Evolutionary conservation across 2,888 invertebrate species (phyloP).

Genomic region (Ophraella communa): DNA sequence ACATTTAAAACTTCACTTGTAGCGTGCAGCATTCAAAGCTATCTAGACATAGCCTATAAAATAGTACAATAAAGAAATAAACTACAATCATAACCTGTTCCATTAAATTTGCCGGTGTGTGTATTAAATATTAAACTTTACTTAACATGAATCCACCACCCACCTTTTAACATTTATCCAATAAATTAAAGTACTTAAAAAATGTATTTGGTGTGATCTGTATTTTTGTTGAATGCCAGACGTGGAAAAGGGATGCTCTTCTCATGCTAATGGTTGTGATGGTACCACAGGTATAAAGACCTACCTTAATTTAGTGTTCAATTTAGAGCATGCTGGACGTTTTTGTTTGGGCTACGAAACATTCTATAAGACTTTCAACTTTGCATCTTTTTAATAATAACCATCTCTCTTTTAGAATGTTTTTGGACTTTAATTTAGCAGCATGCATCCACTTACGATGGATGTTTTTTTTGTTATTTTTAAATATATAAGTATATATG

Average conservation of each 20-base stretch:
- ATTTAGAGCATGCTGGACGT: slow-evolving; percentile 32
- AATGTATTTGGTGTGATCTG: slow-evolving; percentile 64
- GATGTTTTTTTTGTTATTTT: no score
- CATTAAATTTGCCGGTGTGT: no score
- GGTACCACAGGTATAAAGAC: slow-evolving; percentile 78
- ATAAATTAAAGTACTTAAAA: slow-evolving; percentile 17
- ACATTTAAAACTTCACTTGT: no score
- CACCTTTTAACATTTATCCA: neutral
- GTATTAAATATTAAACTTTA: no score
- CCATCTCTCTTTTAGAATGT: neutral
- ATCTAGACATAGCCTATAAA: no score
- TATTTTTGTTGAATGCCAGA: slow-evolving; percentile 73
- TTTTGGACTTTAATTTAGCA: neutral
- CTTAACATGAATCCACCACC: no score
- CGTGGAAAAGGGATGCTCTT: slow-evolving; percentile 88
- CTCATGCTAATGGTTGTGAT: slow-evolving; percentile 92
- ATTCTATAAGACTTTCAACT: neutral
- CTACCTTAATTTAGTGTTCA: slow-evolving; percentile 32
- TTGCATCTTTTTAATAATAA: no score
- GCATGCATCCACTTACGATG: no score
- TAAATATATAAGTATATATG: no score
- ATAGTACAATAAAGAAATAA: no score
- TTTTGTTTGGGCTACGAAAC: neutral
- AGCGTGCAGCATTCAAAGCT: no score
- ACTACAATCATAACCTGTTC: no score